Evolutionary conservation across 2,797 vertebrate genomes (phyloP), one percentile per base, ranked within the genome.

Genomic region (Chelon auratus): DNA sequence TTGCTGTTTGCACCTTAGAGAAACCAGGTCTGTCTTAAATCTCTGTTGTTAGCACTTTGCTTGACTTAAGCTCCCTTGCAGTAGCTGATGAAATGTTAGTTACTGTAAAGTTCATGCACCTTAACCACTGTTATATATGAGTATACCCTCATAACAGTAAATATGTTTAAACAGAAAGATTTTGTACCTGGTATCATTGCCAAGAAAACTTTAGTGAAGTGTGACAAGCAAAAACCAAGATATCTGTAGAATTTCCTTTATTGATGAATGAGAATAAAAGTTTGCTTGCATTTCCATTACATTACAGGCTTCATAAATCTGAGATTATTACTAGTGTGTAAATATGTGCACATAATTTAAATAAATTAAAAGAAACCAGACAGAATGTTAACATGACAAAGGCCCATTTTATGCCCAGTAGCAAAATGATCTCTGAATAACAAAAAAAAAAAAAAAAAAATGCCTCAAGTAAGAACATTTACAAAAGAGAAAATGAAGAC

Each of bases 301-400:
- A 85, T 92, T 94, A 95, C 91, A 96, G 94, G 92, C 95, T 93
- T 95, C 92, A 93, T 92, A 92, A 91, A 94, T 93, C 87, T 84
- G 83, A 89, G 66, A 84, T 75, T 81, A 84, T 75, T 81, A 88
- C 75, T 76, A 68, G 58, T 58, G 75, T 87, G 86, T 91, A 89
- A 90, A 94, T 95, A 94, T 95, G 94, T 94, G 93, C 93, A 95
- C 92, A 93, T 94, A 94, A 93, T 93, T 94, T 95, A 95, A 96
- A 96, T 95, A 96, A 96, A 96, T 96, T 95, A 96, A 94, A 82
- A 94, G 89, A 93, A 92, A 82, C 18, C n/a, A 55, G 89, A 93
- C 94, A 89, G 87, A 91, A 83, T 86, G 82, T 84, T 84, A 75
- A 90, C 90, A 92, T 93, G 89, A 93, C 93, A 95, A 96, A 95